These are phyloP conservation scores for Cottus gobio DNA, from an alignment of 2,113 vertebrate species.

Conservation along the genomic window DNA sequence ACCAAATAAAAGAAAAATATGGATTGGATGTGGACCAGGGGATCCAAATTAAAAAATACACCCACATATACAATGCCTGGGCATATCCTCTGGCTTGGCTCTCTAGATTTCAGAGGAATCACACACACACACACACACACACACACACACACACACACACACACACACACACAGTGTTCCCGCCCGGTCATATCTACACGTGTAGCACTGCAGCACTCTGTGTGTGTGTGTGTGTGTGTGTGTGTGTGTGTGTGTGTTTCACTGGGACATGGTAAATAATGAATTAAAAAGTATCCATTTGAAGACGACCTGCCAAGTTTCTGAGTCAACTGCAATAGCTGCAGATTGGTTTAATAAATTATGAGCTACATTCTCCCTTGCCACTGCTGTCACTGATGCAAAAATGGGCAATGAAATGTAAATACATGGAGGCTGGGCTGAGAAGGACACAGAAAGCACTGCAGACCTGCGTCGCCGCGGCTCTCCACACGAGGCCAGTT, in stretches of 20 bases:
- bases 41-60: conserved; percentile 43
- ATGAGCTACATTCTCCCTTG: conserved; percentile 73
- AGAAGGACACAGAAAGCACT: conserved; percentile 2
- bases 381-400: conserved; percentile 55
- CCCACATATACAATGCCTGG: conserved; percentile 29
- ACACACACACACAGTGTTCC: not conserved
- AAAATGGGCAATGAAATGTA: conserved; percentile 62
- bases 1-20: conserved; percentile 61
- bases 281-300: conserved; percentile 66
- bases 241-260: not conserved
- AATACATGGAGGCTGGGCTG: conserved; percentile 36
- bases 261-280: conserved; percentile 66
- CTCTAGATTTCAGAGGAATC: conserved; percentile 32
- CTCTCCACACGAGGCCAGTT: not conserved
- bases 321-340: conserved; percentile 62
- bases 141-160: too few species aligned
- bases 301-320: conserved; percentile 67
- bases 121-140: conserved; percentile 9
- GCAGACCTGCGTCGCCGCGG: conserved; percentile 6
- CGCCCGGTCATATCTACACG: not conserved
- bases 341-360: conserved; percentile 74
- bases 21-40: conserved; percentile 50
- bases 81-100: conserved; percentile 25
- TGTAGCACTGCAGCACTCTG: conserved; percentile 8
- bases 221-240: not conserved